Base-by-base conservation (phyloP, 2,113 vertebrate species). In the Cephalopholis sonnerati region DNA sequence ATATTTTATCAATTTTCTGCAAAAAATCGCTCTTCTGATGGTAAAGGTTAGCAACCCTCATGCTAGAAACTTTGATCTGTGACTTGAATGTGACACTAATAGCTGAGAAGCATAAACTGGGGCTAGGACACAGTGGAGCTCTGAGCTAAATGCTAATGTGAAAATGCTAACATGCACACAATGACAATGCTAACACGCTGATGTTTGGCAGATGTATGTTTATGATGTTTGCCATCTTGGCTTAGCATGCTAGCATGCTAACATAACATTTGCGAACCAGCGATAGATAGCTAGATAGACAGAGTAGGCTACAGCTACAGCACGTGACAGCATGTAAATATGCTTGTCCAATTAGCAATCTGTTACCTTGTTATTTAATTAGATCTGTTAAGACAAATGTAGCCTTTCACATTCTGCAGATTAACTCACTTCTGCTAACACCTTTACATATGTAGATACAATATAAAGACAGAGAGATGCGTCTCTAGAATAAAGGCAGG, bases 101-200 rank as follows among this genome's bases (percentile, higher is more conserved):
- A 36, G 32, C 32, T 36, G 32, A 36, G 32, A 36, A 36, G 32
- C 29, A 57, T 69, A 7, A 82, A 79, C 16, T 51, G 17, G 75
- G 54, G 70, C 72, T 36, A 85, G 82, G 27, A 4, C 51, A 53
- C 44, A 61, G 59, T 12, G 54, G 32, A 36, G 32, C 44, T 48
- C 15, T 48, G 41, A 48, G 3, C 44, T 48, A 48, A 48, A 48
- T 48, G 44, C 44, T 48, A 48, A 48, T 48, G 44, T 48, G 15
- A 4, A 48, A 48, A 55, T 12, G 54, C n/a, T 55, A 55, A 55
- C 11, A 55, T 55, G 54, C n/a, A n/a, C n/a, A n/a, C n/a, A n/a
- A n/a, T 48, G 15, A 4, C 15, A 48, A 55, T 12, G 54, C n/a
- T 55, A 55, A 55, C 11, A 55, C 25, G 54, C 53, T 54, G 10